Evolutionary conservation across 2,797 vertebrate genomes (phyloP), one percentile per base, ranked within the genome.

Genomic region (Trichosurus vulpecula): DNA sequence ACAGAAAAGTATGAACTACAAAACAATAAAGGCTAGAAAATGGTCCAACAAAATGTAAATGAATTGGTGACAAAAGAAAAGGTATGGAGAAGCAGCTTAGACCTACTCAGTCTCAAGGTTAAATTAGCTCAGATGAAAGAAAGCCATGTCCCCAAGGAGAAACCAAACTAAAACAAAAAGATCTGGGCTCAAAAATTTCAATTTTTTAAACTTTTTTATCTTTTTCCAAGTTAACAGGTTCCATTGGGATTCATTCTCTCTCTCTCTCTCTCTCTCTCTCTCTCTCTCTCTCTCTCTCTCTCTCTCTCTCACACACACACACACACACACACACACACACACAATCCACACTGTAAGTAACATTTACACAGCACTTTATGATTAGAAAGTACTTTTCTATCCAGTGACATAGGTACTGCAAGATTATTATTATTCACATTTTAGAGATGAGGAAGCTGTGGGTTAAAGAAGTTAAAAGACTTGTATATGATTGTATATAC

Each of bases 1-100:
- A 94, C 89, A 96, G 93, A 95, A 97, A 96, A 96, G 95, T 93
- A 94, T 91, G 96, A 96, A 91, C 95, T 92, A 54, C 91, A 52
- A 54, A 57, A 95, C 95, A 94, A 93, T 58, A 54, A 96, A 97
- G 74, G 66, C 92, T 96, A 53, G 56, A 90, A 96, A 96, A 97
- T 74, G 93, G 92, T 93, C 95, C 95, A 51, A 55, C 54, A 90
- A 91, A 93, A 52, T 90, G 92, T 94, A 95, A 94, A 93, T 96
- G 95, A 98, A 90, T 96, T 95, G 94, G 30, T 35, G 58, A 51
- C 58, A 93, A 14, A 90, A 74, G 92, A 57, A 57, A 87, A 55
- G 54, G 9, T 30, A 96, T 0, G 35, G 57, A 92, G 89, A 61
- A 89, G 87, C 92, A 96, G 95, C 90, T 35, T 31, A 57, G 66